Evolutionary conservation across 1,140 invertebrate genomes (phyloP), one percentile per base, ranked within the genome.

Genomic region (Megathymus violae): DNA sequence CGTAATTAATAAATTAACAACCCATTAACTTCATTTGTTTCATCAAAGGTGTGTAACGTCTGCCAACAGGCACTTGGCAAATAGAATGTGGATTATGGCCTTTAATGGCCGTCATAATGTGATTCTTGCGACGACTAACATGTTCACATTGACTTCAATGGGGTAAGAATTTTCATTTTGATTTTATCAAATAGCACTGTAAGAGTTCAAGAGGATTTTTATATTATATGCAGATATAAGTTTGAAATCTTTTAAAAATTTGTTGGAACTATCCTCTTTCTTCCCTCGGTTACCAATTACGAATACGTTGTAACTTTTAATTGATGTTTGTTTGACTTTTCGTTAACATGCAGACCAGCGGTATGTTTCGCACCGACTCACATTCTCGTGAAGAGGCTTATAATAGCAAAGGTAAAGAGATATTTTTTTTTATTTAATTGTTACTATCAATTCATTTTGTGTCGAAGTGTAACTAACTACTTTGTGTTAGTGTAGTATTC

Each of bases 291-390:
- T 3, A 4, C 27, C 34, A 36, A 36, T 36, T 36, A 36, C 34
- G n/a, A 36, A 36, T 36, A 11, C 34, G 34, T 36, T 36, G 34
- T 36, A 36, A 11, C 10, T 36, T 36, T 36, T 36, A 36, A 36
- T 36, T 36, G 11, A 36, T 36, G 34, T 36, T 36, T 36, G 34
- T n/a, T 36, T 3, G 34, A 36, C 34, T 36, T 36, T 36, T 36
- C 11, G 34, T 36, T 36, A 36, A 36, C 11, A 10, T 36, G 34
- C 34, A 36, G 34, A 7, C 34, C 34, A 36, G n/a, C 11, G 34
- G 27, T 7, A 5, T 22, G 27, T 36, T 11, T 1, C 34, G 34
- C 34, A 11, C 4, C 34, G n/a, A n/a, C 4, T 11, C n/a, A 36
- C 34, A 36, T 36, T 36, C 7, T 36, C 34, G n/a, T 36, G 7